Evolutionary conservation across 2,113 vertebrate genomes (phyloP), one percentile per base, ranked within the genome.

Genomic region (Elgaria multicarinata): DNA sequence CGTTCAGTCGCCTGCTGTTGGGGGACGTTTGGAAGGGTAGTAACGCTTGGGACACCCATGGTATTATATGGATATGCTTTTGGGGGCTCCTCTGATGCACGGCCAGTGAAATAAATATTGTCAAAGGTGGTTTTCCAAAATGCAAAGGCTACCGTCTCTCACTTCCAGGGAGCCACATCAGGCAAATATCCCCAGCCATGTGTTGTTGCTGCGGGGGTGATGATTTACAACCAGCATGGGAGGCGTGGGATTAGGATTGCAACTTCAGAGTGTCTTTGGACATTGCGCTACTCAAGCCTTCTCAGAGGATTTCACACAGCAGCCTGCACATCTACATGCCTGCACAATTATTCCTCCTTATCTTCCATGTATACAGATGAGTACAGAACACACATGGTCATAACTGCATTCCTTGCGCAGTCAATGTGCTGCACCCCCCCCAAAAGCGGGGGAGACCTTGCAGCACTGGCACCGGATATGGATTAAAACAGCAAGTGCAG

Each of bases 61-160:
- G 22, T 39, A 50, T n/a, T 31, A 31, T 22, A 46, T 72, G 69
- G 93, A 93, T 93, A 94, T 92, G 94, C 4, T 33, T 80, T 53
- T 4, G n/a, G 77, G n/a, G 53, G 58, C 64, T 72, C 77, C 42
- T 64, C 88, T 66, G 86, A 87, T 44, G 55, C 76, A 20, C 33
- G 72, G 28, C 44, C 88, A 9, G 2, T 0, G 26, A 77, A 86
- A 83, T 7, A 6, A 79, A 83, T 10, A 14, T 90, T 84, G 74
- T 12, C 14, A 55, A 0, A 1, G 10, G 53, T 92, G 3, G 1
- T 89, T 76, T 44, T 62, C 13, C 26, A 79, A 91, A 79, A 33
- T 22, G 20, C 16, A 84, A 16, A 10, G 6, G 71, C 3, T 87
- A n/a, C 66, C 55, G 18, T 46, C 18, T 89, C 76, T 42, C 13